A percentile compares a stretch with the other conserved stretches of the same genome.
phyloP scores from a whole-genome alignment of 2,888 invertebrate genomes.

The Nysson spinosus region DNA sequence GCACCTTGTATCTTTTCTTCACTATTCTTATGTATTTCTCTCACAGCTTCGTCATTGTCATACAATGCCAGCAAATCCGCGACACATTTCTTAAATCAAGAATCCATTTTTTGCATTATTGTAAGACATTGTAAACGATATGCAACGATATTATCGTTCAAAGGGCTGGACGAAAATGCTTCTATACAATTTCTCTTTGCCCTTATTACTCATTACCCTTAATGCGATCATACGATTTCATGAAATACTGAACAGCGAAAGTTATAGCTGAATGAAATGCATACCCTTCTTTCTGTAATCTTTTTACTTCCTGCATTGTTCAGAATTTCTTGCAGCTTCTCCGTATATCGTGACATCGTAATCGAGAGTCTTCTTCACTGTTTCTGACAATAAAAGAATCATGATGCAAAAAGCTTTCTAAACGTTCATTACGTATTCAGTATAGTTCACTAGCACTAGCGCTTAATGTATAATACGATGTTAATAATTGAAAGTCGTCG shows the following conservation, averaged over 20 bases:
- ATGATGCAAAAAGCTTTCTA: no score
- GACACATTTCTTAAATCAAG: slow-evolving; percentile 58
- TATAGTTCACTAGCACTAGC: no score
- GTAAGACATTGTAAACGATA: background rate
- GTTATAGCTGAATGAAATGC: background rate
- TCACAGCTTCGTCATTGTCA: slow-evolving; percentile 49
- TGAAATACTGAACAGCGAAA: background rate
- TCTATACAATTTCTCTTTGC: background rate
- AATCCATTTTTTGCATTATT: background rate
- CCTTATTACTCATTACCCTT: background rate
- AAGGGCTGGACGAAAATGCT: background rate
- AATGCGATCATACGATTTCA: background rate
- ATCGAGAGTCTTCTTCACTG: no score
- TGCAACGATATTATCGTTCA: background rate
- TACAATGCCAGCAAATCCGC: slow-evolving; percentile 55
- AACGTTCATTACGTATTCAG: no score
- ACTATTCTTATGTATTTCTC: slow-evolving; percentile 59
- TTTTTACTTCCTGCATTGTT: slow-evolving; percentile 51
- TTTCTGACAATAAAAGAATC: no score
- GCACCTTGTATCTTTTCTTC: slow-evolving; percentile 18
- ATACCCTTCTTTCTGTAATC: slow-evolving; percentile 57
- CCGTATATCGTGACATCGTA: slow-evolving; percentile 50
- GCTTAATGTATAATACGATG: no score
- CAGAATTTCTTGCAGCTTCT: slow-evolving; percentile 45
- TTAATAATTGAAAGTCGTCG: no score